Evolutionary conservation across 2,113 vertebrate species (phyloP).

Genomic region (Pterocles orientalis): DNA sequence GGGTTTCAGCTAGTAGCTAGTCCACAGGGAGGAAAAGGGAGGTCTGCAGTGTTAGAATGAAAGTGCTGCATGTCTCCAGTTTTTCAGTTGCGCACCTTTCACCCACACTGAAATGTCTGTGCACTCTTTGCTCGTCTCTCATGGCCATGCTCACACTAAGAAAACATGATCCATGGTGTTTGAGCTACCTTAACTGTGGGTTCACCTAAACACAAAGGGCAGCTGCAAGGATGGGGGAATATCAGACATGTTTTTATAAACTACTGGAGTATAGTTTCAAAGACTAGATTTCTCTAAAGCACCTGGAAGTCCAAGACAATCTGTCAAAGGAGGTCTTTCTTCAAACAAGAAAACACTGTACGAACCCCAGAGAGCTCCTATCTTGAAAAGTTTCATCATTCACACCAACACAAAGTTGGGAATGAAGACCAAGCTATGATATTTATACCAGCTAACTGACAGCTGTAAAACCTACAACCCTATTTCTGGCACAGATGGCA

Average conservation of each 20-base stretch:
- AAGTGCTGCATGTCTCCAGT: neutral
- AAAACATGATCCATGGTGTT: neutral
- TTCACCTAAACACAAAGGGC: neutral
- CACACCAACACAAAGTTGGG: neutral
- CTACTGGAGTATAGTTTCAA: neutral
- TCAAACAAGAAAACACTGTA: neutral
- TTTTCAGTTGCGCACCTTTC: neutral
- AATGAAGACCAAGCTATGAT: neutral
- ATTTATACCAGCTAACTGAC: neutral
- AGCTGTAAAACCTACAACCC: neutral
- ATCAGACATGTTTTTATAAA: neutral
- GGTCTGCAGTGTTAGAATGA: neutral
- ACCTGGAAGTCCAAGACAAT: neutral
- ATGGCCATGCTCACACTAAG: neutral
- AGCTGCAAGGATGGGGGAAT: neutral
- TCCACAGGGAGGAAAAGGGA: neutral
- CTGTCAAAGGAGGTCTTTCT: neutral
- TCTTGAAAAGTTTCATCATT: constrained; percentile 35
- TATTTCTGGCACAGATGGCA: neutral
- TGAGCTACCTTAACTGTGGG: neutral
- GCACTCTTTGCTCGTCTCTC: neutral
- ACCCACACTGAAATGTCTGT: neutral
- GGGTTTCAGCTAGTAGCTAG: neutral
- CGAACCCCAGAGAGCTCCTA: neutral
- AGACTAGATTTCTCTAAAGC: neutral